Evolutionary conservation across 2,113 vertebrate species (phyloP).

Genomic region (Falco punctatus): DNA sequence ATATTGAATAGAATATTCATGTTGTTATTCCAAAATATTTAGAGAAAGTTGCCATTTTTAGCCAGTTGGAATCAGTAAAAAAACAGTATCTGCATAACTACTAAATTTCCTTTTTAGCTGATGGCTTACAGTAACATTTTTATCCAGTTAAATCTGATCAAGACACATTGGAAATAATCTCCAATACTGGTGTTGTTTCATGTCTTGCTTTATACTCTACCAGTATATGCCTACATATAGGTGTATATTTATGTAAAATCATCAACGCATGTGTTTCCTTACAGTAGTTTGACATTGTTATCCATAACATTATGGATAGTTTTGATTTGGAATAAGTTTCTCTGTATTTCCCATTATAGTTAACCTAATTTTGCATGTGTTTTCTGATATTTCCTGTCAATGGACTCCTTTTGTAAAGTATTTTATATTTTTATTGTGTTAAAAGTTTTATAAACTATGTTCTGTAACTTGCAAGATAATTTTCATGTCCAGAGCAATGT

Average conservation of each 20-base stretch:
- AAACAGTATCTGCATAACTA: neutral
- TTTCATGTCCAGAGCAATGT: neutral
- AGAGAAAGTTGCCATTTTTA: neutral
- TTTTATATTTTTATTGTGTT: neutral
- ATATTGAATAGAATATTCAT: neutral
- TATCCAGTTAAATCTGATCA: neutral
- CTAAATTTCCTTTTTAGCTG: neutral
- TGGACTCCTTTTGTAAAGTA: neutral
- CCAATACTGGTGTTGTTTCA: neutral
- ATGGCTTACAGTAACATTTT: neutral
- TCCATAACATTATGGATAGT: neutral
- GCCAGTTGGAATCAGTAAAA: neutral
- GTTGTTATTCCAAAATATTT: neutral
- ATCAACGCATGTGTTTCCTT: neutral
- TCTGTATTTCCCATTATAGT: neutral
- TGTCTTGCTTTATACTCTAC: neutral
- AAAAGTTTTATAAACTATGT: neutral
- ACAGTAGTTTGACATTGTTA: neutral
- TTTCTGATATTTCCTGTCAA: neutral
- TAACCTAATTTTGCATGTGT: neutral
- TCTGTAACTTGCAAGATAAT: neutral
- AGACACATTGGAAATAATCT: neutral
- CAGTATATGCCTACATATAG: neutral
- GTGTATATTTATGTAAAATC: neutral
- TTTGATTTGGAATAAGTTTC: neutral